Evolutionary conservation across 1,140 invertebrate genomes (phyloP).

Genomic region (Drosophila mauritiana): DNA sequence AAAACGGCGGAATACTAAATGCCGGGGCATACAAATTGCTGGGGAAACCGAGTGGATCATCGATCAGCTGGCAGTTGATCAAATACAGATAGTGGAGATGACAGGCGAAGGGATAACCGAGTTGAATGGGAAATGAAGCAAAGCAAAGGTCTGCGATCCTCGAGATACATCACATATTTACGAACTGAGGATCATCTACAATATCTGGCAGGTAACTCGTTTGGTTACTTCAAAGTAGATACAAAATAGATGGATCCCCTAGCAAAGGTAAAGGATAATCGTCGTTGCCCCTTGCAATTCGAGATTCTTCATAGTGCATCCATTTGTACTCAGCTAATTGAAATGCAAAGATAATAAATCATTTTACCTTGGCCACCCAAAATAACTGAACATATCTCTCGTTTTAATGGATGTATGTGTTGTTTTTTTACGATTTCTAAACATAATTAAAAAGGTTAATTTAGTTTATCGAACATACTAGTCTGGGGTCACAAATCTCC

Average conservation of each 20-base stretch:
- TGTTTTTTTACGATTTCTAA: neutral
- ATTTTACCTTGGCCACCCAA: neutral
- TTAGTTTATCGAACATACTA: neutral
- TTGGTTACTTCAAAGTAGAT: neutral
- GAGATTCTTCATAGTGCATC: neutral
- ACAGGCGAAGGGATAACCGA: neutral
- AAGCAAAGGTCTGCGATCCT: no score
- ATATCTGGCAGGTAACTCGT: constrained; percentile 1
- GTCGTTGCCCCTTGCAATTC: neutral
- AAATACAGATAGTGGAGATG: constrained; percentile 18
- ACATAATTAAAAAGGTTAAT: neutral
- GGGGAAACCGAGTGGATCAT: constrained; percentile 23
- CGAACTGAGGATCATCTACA: neutral
- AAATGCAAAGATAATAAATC: constrained; percentile 6
- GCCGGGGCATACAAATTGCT: constrained; percentile 14
- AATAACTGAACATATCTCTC: neutral
- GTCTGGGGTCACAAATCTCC: no score
- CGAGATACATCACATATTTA: neutral
- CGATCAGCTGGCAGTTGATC: constrained; percentile 38
- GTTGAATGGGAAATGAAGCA: constrained; percentile 3
- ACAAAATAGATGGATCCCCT: neutral
- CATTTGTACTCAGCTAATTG: neutral
- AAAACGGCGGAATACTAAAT: neutral
- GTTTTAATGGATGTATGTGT: neutral
- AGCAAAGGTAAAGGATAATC: neutral